Conservation (phyloP, 2,888 invertebrate species). For the Pseudococcus viburni region DNA sequence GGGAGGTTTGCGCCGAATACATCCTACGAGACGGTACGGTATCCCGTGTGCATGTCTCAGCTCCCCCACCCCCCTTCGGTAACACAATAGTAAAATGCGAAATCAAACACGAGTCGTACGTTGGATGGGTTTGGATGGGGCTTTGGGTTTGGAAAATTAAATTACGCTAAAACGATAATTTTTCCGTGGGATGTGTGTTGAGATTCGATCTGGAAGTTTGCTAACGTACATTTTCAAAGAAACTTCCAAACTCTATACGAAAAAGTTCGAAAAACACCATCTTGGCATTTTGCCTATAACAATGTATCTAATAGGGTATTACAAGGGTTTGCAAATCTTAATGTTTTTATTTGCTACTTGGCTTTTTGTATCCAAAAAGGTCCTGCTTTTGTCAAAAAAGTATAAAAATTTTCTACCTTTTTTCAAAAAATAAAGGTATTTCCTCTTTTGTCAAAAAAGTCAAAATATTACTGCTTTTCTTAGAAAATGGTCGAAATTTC, state of each 20-base stretch:
- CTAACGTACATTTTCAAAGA: not conserved
- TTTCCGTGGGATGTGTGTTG: not conserved
- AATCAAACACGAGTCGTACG: slow-evolving; percentile 43
- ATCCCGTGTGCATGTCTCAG: slow-evolving; percentile 34
- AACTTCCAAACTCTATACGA: not conserved
- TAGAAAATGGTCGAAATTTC: too few relatives aligned
- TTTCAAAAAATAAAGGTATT: too few relatives aligned
- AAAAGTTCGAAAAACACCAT: too few relatives aligned
- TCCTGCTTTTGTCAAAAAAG: too few relatives aligned
- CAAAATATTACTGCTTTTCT: too few relatives aligned
- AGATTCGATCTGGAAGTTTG: not conserved
- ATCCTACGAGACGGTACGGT: not conserved
- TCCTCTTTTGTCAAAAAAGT: too few relatives aligned
- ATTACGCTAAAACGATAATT: not conserved
- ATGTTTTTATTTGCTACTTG: too few relatives aligned
- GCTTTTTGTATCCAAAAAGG: too few relatives aligned
- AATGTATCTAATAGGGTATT: too few relatives aligned
- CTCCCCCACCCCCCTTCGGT: not conserved
- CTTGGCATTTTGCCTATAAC: too few relatives aligned
- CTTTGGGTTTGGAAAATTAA: not conserved
- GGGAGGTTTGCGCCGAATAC: not conserved
- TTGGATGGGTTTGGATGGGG: not conserved
- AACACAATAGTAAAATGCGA: slow-evolving; percentile 21
- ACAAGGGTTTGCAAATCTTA: too few relatives aligned
- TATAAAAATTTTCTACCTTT: too few relatives aligned